A percentile compares a stretch with the other conserved stretches of the same genome.
Conservation (phyloP, 2,113 vertebrate genomes). For the Hymenochirus boettgeri region DNA sequence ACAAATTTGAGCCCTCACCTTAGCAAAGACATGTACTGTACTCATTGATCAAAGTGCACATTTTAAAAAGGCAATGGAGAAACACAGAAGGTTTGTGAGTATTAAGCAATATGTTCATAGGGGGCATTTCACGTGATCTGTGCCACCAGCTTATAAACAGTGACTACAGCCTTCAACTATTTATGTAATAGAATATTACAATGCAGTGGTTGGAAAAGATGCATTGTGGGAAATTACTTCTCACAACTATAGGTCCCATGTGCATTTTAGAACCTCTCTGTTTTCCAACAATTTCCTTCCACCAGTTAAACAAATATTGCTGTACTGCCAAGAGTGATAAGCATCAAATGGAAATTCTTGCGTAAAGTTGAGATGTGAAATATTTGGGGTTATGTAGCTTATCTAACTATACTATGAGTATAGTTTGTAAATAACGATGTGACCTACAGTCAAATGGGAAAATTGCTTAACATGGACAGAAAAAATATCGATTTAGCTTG, state of each 20-base stretch:
- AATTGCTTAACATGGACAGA: too few relatives aligned
- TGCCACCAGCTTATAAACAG: not conserved
- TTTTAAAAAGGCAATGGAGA: constrained; percentile 6
- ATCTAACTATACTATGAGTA: too few relatives aligned
- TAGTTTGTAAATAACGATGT: too few relatives aligned
- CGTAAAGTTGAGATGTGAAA: too few relatives aligned
- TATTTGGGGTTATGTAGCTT: too few relatives aligned
- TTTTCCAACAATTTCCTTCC: not conserved
- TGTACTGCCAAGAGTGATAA: too few relatives aligned
- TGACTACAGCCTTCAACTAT: not conserved
- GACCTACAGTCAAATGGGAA: too few relatives aligned
- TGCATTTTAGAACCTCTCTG: not conserved
- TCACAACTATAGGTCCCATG: not conserved
- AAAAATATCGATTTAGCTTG: too few relatives aligned
- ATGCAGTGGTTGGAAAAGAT: constrained; percentile 14
- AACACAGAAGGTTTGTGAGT: not conserved
- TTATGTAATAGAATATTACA: not conserved
- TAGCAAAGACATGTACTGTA: constrained; percentile 18
- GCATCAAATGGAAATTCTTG: not conserved
- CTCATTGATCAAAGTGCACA: not conserved
- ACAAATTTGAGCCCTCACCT: constrained; percentile 76
- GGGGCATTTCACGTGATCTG: constrained; percentile 22
- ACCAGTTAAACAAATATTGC: not conserved
- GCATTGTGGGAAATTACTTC: not conserved
- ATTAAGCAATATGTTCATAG: constrained; percentile 39